Percentiles rank a stretch among this genome's conserved stretches.
phyloP scores from a whole-genome alignment of 2,888 invertebrate species.

The Tyria jacobaeae region DNA sequence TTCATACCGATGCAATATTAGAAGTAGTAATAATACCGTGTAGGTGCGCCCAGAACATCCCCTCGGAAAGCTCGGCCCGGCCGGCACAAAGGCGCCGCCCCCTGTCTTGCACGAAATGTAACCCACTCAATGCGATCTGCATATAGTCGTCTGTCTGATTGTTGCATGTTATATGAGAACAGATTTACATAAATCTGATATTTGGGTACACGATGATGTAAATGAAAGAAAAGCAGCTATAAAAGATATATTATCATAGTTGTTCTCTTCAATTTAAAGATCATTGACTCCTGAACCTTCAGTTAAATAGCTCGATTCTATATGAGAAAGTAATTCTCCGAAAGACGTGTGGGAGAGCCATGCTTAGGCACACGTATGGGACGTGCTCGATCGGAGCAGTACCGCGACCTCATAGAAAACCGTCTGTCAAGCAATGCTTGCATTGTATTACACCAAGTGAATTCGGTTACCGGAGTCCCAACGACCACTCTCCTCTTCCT shows the following conservation, averaged over 20 bases:
- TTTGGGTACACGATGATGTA: not conserved
- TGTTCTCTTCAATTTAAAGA: not conserved
- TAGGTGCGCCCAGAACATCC: not conserved
- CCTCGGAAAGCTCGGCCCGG: no score
- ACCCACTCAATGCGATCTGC: not conserved
- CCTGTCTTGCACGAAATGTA: not conserved
- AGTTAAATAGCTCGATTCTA: no score
- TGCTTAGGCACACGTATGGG: no score
- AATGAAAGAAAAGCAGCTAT: not conserved
- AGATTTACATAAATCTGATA: not conserved
- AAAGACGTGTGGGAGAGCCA: no score
- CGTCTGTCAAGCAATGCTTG: no score
- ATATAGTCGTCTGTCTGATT: not conserved
- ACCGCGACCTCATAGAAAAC: no score
- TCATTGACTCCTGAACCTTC: not conserved
- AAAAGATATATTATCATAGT: not conserved
- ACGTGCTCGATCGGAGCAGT: no score
- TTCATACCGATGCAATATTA: conserved; percentile 14
- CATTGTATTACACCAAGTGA: no score
- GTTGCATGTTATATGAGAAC: not conserved
- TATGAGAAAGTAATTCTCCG: no score
- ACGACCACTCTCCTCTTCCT: no score
- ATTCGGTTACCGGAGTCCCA: no score
- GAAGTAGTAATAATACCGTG: not conserved
- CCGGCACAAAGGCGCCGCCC: not conserved